phyloP scores from a whole-genome alignment of 2,797 vertebrate genomes.

The Lacerta agilis region DNA sequence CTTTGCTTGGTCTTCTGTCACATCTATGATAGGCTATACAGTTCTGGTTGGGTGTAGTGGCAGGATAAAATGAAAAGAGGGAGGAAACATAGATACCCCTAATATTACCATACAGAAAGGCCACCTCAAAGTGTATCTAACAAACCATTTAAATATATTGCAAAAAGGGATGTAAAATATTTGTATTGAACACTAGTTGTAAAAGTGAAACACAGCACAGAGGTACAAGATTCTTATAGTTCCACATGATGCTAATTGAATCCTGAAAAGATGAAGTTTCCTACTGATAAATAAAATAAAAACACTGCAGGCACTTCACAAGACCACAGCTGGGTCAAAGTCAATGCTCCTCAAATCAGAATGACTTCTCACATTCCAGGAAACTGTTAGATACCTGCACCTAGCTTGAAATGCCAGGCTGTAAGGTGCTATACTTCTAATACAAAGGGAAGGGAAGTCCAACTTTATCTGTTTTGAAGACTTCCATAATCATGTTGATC shows the following conservation, averaged over 20 bases:
- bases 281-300: not conserved
- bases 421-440: not conserved
- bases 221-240: not conserved
- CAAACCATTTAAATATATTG: not conserved
- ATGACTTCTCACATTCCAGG: not conserved
- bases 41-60: not conserved
- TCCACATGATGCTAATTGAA: not conserved
- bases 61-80: not conserved
- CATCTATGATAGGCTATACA: not conserved
- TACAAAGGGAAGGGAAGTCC: not conserved
- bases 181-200: not conserved
- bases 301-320: not conserved
- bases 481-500: not conserved
- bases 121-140: not conserved
- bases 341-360: not conserved
- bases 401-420: not conserved
- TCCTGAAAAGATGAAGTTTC: not conserved
- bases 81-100: not conserved
- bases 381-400: not conserved
- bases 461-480: not conserved
- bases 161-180: not conserved
- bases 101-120: not conserved
- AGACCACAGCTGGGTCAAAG: not conserved
- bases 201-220: not conserved
- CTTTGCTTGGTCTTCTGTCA: not conserved